Percentiles rank a stretch among this genome's conserved stretches.
Evolutionary conservation across 2,797 vertebrate species (phyloP).

Genomic region (Cossypha niveicapilla): DNA sequence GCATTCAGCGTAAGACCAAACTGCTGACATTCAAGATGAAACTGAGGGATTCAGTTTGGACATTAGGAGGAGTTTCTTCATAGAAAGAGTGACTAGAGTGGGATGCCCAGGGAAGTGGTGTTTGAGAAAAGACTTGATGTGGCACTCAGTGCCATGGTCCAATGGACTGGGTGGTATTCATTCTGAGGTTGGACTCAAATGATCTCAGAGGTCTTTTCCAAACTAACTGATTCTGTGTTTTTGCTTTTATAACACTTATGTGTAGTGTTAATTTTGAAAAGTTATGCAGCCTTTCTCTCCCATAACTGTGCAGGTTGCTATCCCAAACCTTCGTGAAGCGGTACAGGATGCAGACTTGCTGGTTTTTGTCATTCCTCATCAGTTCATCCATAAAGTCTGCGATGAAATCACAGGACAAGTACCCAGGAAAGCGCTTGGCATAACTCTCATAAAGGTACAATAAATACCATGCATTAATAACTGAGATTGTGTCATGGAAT

Average conservation of each 20-base stretch:
- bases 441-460: constrained; percentile 91
- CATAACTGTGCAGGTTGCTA: constrained; percentile 75
- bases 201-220: background rate
- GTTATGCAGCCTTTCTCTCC: background rate
- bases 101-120: background rate
- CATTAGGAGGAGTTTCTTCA: background rate
- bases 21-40: background rate
- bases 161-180: background rate
- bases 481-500: background rate
- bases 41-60: background rate
- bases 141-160: background rate
- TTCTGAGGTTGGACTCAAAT: background rate
- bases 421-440: constrained; percentile 80
- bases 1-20: background rate
- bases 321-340: constrained; percentile 82
- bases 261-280: background rate
- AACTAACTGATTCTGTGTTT: background rate
- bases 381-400: constrained; percentile 89
- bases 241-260: background rate
- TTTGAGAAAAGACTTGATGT: background rate
- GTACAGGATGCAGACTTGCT: constrained; percentile 86
- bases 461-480: background rate
- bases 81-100: background rate
- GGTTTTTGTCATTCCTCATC: constrained; percentile 91
- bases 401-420: constrained; percentile 84